Evolutionary conservation across 1,140 invertebrate genomes (phyloP).

Genomic region (Drosophila miranda): DNA sequence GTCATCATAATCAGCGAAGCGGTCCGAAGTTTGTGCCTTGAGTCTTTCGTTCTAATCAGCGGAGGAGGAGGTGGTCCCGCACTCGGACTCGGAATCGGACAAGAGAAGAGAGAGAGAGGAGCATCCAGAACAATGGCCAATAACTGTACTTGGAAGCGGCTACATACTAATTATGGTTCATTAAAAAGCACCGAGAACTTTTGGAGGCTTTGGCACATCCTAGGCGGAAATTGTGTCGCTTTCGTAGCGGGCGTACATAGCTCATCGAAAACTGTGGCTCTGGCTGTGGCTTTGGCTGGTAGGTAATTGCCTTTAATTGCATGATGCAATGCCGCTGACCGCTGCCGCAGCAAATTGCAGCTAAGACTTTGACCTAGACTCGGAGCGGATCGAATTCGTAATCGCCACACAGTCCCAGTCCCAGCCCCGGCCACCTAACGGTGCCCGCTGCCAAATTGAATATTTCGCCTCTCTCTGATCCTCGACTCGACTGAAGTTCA

Average conservation of each 20-base stretch:
- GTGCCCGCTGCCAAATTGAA: constrained; percentile 45
- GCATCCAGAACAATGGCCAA: constrained; percentile 70
- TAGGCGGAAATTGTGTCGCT: constrained; percentile 74
- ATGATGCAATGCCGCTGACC: constrained; percentile 39
- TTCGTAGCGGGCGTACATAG: constrained; percentile 9
- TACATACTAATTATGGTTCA: constrained; percentile 68
- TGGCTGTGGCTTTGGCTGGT: constrained; percentile 8
- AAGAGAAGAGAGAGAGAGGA: not conserved
- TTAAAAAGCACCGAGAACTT: constrained; percentile 62
- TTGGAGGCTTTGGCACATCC: constrained; percentile 56
- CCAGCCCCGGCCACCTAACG: constrained; percentile 37
- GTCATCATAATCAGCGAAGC: constrained; percentile 63
- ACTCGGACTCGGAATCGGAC: not conserved
- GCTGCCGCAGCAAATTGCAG: constrained; percentile 54
- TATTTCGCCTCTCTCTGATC: constrained; percentile 17
- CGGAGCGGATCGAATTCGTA: constrained; percentile 62
- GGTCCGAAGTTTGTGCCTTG: constrained; percentile 44
- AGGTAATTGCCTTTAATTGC: constrained; percentile 74
- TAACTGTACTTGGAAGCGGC: constrained; percentile 60
- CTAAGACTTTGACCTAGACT: constrained; percentile 80
- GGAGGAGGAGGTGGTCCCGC: constrained; percentile 45
- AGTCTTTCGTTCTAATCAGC: constrained; percentile 59
- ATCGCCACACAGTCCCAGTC: constrained; percentile 29
- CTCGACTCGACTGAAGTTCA: constrained; percentile 49
- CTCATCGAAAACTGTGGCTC: not conserved